Base-by-base conservation (phyloP, 1,140 invertebrate species). In the Oncopeltus fasciatus region DNA sequence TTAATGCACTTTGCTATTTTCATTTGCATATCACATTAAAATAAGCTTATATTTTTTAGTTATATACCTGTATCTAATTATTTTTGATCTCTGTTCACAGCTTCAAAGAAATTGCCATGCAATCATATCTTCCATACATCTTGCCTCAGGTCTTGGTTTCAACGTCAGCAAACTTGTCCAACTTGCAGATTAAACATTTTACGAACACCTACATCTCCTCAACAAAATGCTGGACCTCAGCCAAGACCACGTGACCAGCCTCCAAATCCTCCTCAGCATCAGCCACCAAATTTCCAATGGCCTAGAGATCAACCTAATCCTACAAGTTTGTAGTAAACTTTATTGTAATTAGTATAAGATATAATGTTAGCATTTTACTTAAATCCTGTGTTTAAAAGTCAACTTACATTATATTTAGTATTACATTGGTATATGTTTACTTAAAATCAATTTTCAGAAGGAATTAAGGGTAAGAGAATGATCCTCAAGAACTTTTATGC, bases 61-160 rank as follows among this genome's bases (percentile, higher is more conserved):
- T n/a, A n/a, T n/a, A n/a, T n/a, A n/a, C n/a, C n/a, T n/a, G n/a
- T n/a, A n/a, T 20, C 4, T 53, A 3, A 21, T 5, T 53, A 14
- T 4, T 26, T 61, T 60, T 57, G 58, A 43, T 57, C 57, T 60
- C 60, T 80, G 77, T 72, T 81, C 29, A 73, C 78, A 76, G 88
- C 88, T 44, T 90, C 91, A 1, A 99, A 99, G 77, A 99, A 98
- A 73, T 77, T 99, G 61, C 96, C 97, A 0, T 99, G 97, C 77
- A 95, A 96, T 75, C 97, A 99, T 73, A 98, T 99, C 69, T 99
- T 99, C 78, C 97, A 99, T 74, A 91, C 94, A 24, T 88, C 89
- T 29, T 99, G 97, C 75, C 78, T 99, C n/a, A 83, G 96, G 9
- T 94, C 94, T 3, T 99, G 96, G 96, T 99, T 99, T 76, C 97